Evolutionary conservation across 1,140 invertebrate species (phyloP), one percentile per base, ranked within the genome.

Genomic region (Pogonomyrmex barbatus): DNA sequence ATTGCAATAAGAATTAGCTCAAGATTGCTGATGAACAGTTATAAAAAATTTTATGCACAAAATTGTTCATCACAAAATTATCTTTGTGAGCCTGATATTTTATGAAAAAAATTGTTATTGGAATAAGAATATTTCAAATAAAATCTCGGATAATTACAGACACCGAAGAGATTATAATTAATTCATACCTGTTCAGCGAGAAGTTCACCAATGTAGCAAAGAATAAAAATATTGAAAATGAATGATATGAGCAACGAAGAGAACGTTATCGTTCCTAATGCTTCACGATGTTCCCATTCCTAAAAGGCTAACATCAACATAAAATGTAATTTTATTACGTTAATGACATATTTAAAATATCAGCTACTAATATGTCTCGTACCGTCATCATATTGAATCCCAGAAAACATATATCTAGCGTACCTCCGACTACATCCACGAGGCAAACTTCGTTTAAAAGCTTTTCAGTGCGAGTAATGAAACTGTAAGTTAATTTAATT

Each of bases 341-440:
- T 39, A 58, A 0, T 2, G 14, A 42, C 5, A 10, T 12, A 24
- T 5, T 68, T 73, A 39, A 83, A 14, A 73, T 8, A 39, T 45
- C 6, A 9, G 47, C 9, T 10, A 17, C 39, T 6, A 56, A 45
- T 70, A 70, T 54, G 9, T 67, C 70, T 86, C 65, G 12, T 91
- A 93, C 93, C 91, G 83, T 91, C n/a, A 94, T 89, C 24, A 92
- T 89, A 81, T 92, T 93, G 83, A 93, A 94, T 78, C 90, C 92
- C 6, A 94, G 71, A 24, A 93, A 92, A 58, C 94, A 94, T 79
- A 94, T 94, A 12, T 93, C 93, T 67, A 94, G 47, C 0, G 92
- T 93, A 67, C 92, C 93, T 4, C 94, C 93, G 0, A 94, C 50
- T 30, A 93, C 82, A 86, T 94, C 93, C 5, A 94, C 90, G 39